Conservation (phyloP, 2,888 invertebrate genomes). For the Hoplodrina blanda region DNA sequence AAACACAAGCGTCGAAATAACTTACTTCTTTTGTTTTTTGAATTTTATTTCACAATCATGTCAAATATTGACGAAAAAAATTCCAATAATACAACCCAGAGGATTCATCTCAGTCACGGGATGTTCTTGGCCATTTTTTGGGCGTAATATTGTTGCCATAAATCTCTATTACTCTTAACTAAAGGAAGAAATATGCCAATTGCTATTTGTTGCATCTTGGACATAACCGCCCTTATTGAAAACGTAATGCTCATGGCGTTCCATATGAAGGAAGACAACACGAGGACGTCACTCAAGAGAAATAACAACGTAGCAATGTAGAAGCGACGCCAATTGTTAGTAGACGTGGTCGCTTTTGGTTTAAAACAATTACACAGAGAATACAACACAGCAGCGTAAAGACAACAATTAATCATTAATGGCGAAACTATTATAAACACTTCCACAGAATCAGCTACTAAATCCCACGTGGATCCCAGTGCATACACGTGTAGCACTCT, state of each 20-base stretch:
- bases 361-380: conserved; percentile 38
- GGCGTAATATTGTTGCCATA: conserved; percentile 36
- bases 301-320: conserved; percentile 45
- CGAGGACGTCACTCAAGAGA: conserved; percentile 38
- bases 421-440: conserved; percentile 46
- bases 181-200: conserved; percentile 36
- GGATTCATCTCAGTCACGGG: conserved; percentile 24
- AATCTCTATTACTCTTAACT: conserved; percentile 37
- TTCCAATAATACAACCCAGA: not conserved
- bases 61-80: conserved; percentile 18
- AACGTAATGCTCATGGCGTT: conserved; percentile 33
- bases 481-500: not conserved
- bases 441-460: conserved; percentile 32
- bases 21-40: not conserved
- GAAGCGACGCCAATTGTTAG: conserved; percentile 45
- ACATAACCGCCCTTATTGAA: conserved; percentile 38
- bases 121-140: conserved; percentile 28
- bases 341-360: conserved; percentile 26
- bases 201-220: conserved; percentile 40
- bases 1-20: not conserved
- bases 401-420: conserved; percentile 35
- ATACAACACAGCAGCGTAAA: conserved; percentile 31
- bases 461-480: not conserved
- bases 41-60: conserved; percentile 7
- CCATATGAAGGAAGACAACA: conserved; percentile 42